A percentile compares a stretch with the other conserved stretches of the same genome.
Evolutionary conservation across 2,888 invertebrate genomes (phyloP).

Genomic region (Brachyptera putata): DNA sequence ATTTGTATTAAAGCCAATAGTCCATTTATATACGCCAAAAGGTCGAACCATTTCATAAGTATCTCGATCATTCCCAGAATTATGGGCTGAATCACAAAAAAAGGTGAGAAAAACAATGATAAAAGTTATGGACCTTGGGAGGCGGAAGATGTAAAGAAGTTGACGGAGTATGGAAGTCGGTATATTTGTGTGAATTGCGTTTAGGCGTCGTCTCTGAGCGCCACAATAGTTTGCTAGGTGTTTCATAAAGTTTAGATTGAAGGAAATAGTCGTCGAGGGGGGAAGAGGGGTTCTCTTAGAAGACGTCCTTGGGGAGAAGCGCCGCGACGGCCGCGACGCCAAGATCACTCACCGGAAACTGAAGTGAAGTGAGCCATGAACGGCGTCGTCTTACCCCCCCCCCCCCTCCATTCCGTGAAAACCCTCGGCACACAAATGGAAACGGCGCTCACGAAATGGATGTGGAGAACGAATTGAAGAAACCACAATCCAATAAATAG

Average conservation of each 20-base stretch:
- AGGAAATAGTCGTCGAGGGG: background rate
- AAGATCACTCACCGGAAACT: constrained; percentile 39
- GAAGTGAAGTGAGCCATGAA: constrained; percentile 40
- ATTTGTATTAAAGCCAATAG: too few species aligned
- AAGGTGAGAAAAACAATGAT: too few species aligned
- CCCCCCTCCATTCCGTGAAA: too few species aligned
- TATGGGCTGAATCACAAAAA: too few species aligned
- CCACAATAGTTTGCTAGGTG: background rate
- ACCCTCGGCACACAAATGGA: background rate
- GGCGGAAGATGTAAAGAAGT: too few species aligned
- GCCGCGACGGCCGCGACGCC: constrained; percentile 32
- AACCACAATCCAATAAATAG: background rate
- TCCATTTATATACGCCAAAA: too few species aligned
- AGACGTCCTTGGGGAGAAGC: constrained; percentile 20
- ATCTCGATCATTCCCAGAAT: too few species aligned
- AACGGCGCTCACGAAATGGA: background rate
- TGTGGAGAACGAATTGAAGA: background rate
- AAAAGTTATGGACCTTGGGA: too few species aligned
- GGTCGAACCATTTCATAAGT: too few species aligned
- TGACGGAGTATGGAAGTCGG: too few species aligned
- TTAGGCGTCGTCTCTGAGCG: constrained; percentile 4
- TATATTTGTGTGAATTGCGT: too few species aligned
- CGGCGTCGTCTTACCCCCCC: constrained; percentile 26
- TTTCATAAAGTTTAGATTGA: constrained; percentile 17
- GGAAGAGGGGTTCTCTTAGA: background rate